These are phyloP conservation scores for Globodera rostochiensis DNA, from an alignment of 1,140 invertebrate species.

Conservation along the genomic window DNA sequence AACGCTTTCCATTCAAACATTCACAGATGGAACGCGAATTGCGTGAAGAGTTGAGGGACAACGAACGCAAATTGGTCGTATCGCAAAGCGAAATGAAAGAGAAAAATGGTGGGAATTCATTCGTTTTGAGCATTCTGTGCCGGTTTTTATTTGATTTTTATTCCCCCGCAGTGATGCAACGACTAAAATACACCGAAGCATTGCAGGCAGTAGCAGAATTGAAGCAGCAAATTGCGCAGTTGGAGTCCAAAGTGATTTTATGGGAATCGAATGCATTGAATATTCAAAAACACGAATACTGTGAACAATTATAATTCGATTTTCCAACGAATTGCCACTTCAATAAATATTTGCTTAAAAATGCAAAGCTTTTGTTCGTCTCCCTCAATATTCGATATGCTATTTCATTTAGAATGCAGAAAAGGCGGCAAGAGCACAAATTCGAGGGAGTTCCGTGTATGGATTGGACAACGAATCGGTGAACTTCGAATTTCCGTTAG, in stretches of 20 bases:
- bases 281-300: not conserved
- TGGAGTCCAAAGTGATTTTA: conserved; percentile 81
- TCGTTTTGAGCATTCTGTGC: not conserved
- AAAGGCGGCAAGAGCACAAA: conserved; percentile 57
- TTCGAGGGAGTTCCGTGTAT: conserved; percentile 54
- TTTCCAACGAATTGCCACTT: not conserved
- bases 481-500: not conserved
- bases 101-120: conserved; percentile 70
- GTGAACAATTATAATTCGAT: not conserved
- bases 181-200: conserved; percentile 89
- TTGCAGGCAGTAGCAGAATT: conserved; percentile 90
- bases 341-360: not conserved
- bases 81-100: conserved; percentile 85
- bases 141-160: not conserved
- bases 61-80: conserved; percentile 83
- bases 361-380: not conserved
- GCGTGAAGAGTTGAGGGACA: conserved; percentile 78
- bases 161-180: conserved; percentile 77
- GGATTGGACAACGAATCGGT: conserved; percentile 64
- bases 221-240: conserved; percentile 86
- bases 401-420: conserved; percentile 60
- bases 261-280: not conserved
- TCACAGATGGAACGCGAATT: conserved; percentile 76
- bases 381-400: not conserved
- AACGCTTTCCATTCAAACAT: conserved; percentile 1